phyloP scores from a whole-genome alignment of 1,140 invertebrate genomes.

The Episyrphus balteatus region DNA sequence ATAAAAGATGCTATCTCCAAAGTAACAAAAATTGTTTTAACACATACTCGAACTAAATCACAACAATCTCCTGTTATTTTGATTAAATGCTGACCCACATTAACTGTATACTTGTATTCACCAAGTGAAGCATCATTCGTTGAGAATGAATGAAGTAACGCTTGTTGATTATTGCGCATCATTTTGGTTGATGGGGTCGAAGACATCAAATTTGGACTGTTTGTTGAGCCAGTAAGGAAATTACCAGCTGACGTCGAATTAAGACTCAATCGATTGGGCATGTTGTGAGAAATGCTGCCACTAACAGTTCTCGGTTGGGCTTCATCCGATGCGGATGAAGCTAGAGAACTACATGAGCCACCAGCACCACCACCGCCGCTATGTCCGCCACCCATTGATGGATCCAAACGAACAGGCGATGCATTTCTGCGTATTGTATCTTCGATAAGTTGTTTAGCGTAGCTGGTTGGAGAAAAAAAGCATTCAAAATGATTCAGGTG shows the following conservation, averaged over 20 bases:
- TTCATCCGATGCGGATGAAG: slow-evolving; percentile 67
- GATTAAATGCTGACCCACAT: slow-evolving; percentile 63
- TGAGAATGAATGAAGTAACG: slow-evolving; percentile 65
- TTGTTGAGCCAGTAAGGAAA: slow-evolving; percentile 2
- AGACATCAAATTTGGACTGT: slow-evolving; percentile 21
- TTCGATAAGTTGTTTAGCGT: slow-evolving; percentile 82
- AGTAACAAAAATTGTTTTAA: neutral
- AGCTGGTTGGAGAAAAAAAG: slow-evolving; percentile 41
- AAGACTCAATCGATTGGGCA: slow-evolving; percentile 35
- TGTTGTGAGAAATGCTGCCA: slow-evolving; percentile 2
- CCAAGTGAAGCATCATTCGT: slow-evolving; percentile 71
- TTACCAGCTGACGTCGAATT: slow-evolving; percentile 18
- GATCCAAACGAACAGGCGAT: slow-evolving; percentile 67
- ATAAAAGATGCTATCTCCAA: neutral
- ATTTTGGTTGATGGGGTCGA: slow-evolving; percentile 37
- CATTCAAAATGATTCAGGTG: neutral
- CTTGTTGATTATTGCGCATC: slow-evolving; percentile 41
- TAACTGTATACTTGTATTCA: slow-evolving; percentile 79
- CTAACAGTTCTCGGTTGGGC: slow-evolving; percentile 33
- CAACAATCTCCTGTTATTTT: slow-evolving; percentile 75
- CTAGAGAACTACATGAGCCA: slow-evolving; percentile 53
- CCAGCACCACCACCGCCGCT: slow-evolving; percentile 27
- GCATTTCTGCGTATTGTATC: slow-evolving; percentile 86
- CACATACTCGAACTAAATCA: slow-evolving; percentile 66
- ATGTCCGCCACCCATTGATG: slow-evolving; percentile 38